A percentile compares a stretch with the other conserved stretches of the same genome.
phyloP scores from a whole-genome alignment of 2,888 invertebrate genomes.

The Acanthosoma haemorrhoidale region DNA sequence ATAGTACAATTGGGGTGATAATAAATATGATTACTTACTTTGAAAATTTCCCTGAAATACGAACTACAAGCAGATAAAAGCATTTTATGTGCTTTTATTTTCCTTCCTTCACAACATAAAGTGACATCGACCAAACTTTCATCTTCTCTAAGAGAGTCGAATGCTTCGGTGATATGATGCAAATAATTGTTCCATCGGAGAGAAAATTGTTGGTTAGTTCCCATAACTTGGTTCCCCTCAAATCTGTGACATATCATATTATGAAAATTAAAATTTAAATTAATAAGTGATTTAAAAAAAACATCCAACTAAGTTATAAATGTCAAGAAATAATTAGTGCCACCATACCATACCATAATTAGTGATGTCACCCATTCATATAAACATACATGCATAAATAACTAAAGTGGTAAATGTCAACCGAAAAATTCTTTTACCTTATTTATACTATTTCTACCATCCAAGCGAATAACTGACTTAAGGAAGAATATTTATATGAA shows the following conservation, averaged over 20 bases:
- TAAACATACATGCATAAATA: too few species aligned
- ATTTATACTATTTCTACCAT: not conserved
- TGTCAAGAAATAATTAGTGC: too few species aligned
- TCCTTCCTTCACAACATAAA: constrained; percentile 75
- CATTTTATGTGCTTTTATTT: constrained; percentile 79
- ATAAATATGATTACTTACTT: constrained; percentile 41
- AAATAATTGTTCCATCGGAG: constrained; percentile 83
- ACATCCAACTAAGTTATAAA: too few species aligned
- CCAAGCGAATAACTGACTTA: not conserved
- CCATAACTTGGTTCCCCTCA: constrained; percentile 46
- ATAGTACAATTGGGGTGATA: too few species aligned
- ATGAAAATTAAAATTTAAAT: too few species aligned
- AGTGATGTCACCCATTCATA: too few species aligned
- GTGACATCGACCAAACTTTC: constrained; percentile 74
- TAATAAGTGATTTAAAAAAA: too few species aligned
- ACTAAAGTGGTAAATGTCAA: too few species aligned
- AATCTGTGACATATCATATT: too few species aligned
- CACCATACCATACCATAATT: too few species aligned
- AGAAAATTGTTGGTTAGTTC: constrained; percentile 72
- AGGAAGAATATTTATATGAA: not conserved
- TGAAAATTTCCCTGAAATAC: constrained; percentile 60
- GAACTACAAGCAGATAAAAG: constrained; percentile 77
- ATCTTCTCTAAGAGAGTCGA: constrained; percentile 60
- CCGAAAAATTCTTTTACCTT: not conserved
- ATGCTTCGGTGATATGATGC: constrained; percentile 68